A percentile compares a stretch with the other conserved stretches of the same genome.
These are phyloP conservation scores for Coenobita brevimanus DNA, from an alignment of 1,140 invertebrate genomes.

Conservation along the genomic window DNA sequence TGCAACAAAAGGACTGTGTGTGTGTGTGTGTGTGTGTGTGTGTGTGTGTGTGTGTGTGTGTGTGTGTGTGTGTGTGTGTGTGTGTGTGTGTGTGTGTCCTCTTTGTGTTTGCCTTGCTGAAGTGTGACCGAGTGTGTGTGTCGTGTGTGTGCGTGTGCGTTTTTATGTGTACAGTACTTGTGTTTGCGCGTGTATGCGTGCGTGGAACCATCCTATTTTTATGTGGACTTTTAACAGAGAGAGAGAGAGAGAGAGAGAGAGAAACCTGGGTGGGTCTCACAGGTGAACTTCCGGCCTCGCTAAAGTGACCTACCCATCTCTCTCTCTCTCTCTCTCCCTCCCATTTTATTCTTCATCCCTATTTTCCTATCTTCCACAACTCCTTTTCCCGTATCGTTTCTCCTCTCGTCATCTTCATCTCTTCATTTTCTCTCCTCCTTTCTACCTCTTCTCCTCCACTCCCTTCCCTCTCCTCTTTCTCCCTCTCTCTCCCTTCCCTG, in stretches of 20 bases:
- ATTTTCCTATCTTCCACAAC: not conserved
- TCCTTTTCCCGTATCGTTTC: not conserved
- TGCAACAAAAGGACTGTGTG: no score
- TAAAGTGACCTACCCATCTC: not conserved
- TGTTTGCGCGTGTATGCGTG: no score
- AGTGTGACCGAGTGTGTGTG: no score
- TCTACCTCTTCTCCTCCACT: not conserved
- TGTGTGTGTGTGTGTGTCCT: no score
- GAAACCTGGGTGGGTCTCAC: not conserved
- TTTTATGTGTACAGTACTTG: no score
- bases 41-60: no score
- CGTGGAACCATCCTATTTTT: no score
- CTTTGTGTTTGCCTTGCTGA: no score
- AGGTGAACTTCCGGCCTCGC: constrained; percentile 25
- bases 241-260: constrained; percentile 1
- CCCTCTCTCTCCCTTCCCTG: not conserved
- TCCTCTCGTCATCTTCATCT: not conserved
- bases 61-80: no score
- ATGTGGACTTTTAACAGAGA: no score
- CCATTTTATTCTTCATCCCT: not conserved
- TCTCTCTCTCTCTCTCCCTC: not conserved
- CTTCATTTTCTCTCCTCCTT: not conserved
- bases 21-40: no score
- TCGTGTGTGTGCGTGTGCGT: no score
- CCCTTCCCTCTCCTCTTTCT: not conserved